phyloP scores from a whole-genome alignment of 2,888 invertebrate species.

The Sturmia bella region DNA sequence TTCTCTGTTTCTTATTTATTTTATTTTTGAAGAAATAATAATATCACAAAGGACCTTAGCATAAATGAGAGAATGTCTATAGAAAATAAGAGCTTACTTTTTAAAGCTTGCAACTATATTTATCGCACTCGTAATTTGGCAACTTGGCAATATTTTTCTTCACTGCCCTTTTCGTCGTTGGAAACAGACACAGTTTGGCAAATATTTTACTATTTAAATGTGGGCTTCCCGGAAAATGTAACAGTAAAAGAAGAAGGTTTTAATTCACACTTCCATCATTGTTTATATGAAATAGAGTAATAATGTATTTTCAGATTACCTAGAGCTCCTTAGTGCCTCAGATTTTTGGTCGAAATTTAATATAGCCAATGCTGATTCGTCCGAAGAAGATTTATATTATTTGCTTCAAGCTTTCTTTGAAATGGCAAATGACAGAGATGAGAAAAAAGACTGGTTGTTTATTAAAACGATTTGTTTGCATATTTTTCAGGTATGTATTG shows the following conservation, averaged over 20 bases:
- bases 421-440: slow-evolving; percentile 87
- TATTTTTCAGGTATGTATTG: slow-evolving; percentile 85
- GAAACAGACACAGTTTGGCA: slow-evolving; percentile 85
- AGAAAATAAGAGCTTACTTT: slow-evolving; percentile 89
- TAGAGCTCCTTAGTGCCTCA: slow-evolving; percentile 81
- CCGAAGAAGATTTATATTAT: slow-evolving; percentile 89
- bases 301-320: slow-evolving; percentile 80
- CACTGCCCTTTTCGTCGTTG: slow-evolving; percentile 86
- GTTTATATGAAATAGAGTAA: background rate
- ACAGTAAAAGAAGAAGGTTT: slow-evolving; percentile 62
- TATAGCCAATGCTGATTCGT: slow-evolving; percentile 85
- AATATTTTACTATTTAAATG: slow-evolving; percentile 85
- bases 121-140: slow-evolving; percentile 88
- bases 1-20: background rate
- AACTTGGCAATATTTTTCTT: slow-evolving; percentile 91
- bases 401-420: slow-evolving; percentile 90
- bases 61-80: slow-evolving; percentile 85
- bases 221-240: slow-evolving; percentile 82
- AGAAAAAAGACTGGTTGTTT: slow-evolving; percentile 84
- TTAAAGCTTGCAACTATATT: slow-evolving; percentile 86
- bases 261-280: background rate
- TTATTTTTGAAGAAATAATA: slow-evolving; percentile 75
- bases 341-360: slow-evolving; percentile 84
- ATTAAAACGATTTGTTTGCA: slow-evolving; percentile 86
- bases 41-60: slow-evolving; percentile 81